Evolutionary conservation across 2,113 vertebrate species (phyloP), one percentile per base, ranked within the genome.

Genomic region (Chloropsis hardwickii): DNA sequence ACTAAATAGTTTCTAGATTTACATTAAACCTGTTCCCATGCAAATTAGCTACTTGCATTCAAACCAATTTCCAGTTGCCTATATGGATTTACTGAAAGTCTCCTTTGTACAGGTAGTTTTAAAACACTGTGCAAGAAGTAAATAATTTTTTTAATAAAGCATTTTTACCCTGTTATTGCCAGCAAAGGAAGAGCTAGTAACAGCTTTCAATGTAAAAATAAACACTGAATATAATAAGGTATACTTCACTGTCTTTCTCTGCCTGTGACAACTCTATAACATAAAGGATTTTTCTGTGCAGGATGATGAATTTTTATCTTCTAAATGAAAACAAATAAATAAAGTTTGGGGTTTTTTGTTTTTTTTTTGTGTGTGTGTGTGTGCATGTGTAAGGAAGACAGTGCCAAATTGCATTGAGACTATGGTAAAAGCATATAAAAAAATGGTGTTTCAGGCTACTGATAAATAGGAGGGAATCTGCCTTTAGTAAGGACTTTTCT

Each of bases 31-130:
- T 90, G 9, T 17, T 60, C 14, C n/a, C 42, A 76, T n/a, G 35
- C 35, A 89, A 91, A 92, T 35, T 86, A 94, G 53, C 87, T 81
- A 45, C 69, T 61, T 71, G n/a, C 25, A 86, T 88, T 89, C 62
- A 90, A 90, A 94, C 23, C 50, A 53, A 53, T 93, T 94, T 81
- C 60, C 81, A 95, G 78, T 33, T 92, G n/a, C 65, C 62, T 86
- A 22, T 57, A 37, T 23, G 16, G 60, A 62, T 39, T 83, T 72
- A 89, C 15, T 57, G 31, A 81, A 93, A 91, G 42, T 83, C 39
- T 70, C 15, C 70, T 89, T 86, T 45, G n/a, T 53, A 85, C 10
- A 77, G 28, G 19, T 74, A 89, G 70, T 92, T 89, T 94, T 89
- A 86, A 93, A 95, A 76, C 37, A 87, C 42, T 53, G 22, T 54